A percentile compares a stretch with the other conserved stretches of the same genome.
phyloP scores from a whole-genome alignment of 2,888 invertebrate species.

The Cerastis leucographa region DNA sequence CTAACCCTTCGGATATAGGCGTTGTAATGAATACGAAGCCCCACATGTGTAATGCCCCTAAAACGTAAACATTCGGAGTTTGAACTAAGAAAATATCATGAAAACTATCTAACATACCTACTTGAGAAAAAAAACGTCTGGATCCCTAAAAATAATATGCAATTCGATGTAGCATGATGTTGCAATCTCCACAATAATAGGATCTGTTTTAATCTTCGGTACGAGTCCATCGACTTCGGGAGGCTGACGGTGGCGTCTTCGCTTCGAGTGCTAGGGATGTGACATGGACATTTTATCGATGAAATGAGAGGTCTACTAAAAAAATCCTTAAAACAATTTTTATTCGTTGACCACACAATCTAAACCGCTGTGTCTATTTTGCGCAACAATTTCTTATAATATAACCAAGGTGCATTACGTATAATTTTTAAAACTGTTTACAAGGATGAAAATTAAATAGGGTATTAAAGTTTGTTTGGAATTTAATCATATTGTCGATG shows the following conservation, averaged over 20 bases:
- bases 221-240: slow-evolving; percentile 71
- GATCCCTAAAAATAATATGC: slow-evolving; percentile 77
- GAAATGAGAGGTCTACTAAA: background rate
- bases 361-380: background rate
- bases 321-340: background rate
- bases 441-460: background rate
- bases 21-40: background rate
- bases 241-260: slow-evolving; percentile 80
- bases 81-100: background rate
- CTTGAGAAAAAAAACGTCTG: slow-evolving; percentile 10
- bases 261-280: slow-evolving; percentile 72
- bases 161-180: slow-evolving; percentile 82
- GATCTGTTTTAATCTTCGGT: slow-evolving; percentile 88
- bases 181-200: slow-evolving; percentile 88
- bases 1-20: background rate
- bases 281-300: slow-evolving; percentile 37
- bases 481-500: background rate
- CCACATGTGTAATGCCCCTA: background rate
- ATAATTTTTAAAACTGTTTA: background rate
- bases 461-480: background rate
- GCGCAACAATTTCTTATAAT: background rate
- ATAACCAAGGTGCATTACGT: no score
- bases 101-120: background rate
- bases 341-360: background rate
- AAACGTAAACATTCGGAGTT: background rate